Base-by-base conservation (phyloP, 2,888 invertebrate species). In the Chymomyza fuscimana region DNA sequence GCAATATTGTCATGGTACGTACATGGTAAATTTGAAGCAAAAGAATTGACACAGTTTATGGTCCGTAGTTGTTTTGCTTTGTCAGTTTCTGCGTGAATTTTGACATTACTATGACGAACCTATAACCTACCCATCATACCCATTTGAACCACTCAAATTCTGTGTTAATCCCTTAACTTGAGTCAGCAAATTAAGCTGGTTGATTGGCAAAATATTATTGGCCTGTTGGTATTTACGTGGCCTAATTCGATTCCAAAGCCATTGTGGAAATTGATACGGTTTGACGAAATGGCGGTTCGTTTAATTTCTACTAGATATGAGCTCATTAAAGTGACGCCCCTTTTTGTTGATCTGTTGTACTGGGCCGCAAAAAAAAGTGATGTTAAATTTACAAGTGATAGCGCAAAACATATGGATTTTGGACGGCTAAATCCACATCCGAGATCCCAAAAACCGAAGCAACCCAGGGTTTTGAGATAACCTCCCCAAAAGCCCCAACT, bases 101-200 rank as follows among this genome's bases (percentile, higher is more conserved):
- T 68, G 69, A 64, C 61, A 66, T 68, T 54, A 46, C 40, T 46
- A 46, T 7, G 2, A 12, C 40, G 40, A 1, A 7, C 40, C 4
- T 25, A 22, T 22, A 22, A 22, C 25, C 5, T 2, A 54, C 54
- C 22, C 22, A 22, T 54, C 54, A 54, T 54, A 54, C 22, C 10
- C 22, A n/a, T 3, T 12, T 46, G 12, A 46, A 12, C 40, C 50
- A 63, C 61, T 71, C 72, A 77, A 86, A 79, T 81, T 73, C 82
- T 74, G 58, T 78, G 86, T 82, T 86, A 86, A 86, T 86, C 87
- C 78, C 78, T 73, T 79, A 78, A 73, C 72, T 79, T 77, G 80
- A 75, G 77, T 77, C 70, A 69, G 65, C 74, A 80, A 81, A 79
- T 76, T 83, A 70, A 85, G 86, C 76, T 76, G 32, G 54, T 64